Conservation (phyloP, 2,797 vertebrate species). For the Myiotriccus ornatus region DNA sequence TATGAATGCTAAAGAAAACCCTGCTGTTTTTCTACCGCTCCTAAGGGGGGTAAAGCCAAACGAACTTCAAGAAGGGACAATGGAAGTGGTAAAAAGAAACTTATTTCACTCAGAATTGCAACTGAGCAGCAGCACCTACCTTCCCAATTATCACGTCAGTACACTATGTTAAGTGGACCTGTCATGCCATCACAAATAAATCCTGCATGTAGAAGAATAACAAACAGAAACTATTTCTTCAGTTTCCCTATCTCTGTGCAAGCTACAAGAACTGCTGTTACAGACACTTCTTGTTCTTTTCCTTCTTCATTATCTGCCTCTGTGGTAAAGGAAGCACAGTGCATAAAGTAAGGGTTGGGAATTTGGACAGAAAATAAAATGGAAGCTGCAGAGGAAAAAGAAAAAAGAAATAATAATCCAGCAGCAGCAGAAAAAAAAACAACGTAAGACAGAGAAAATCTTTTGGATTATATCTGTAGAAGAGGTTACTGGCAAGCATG, state of each 20-base stretch:
- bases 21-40: neutral
- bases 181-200: neutral
- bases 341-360: neutral
- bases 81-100: slow-evolving; percentile 3
- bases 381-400: neutral
- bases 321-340: neutral
- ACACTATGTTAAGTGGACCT: neutral
- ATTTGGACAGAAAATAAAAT: neutral
- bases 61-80: neutral
- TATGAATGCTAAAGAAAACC: slow-evolving; percentile 20
- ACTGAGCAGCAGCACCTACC: neutral
- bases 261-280: neutral
- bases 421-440: neutral
- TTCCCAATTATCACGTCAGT: neutral
- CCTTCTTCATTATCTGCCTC: neutral
- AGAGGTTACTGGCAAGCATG: neutral
- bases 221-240: neutral
- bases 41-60: neutral
- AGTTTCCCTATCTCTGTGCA: neutral
- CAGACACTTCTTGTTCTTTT: neutral
- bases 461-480: neutral
- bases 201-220: neutral
- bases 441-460: neutral
- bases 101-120: slow-evolving; percentile 2
- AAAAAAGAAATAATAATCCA: neutral